phyloP scores from a whole-genome alignment of 2,888 invertebrate species.

The Drosophila atroscutellata region DNA sequence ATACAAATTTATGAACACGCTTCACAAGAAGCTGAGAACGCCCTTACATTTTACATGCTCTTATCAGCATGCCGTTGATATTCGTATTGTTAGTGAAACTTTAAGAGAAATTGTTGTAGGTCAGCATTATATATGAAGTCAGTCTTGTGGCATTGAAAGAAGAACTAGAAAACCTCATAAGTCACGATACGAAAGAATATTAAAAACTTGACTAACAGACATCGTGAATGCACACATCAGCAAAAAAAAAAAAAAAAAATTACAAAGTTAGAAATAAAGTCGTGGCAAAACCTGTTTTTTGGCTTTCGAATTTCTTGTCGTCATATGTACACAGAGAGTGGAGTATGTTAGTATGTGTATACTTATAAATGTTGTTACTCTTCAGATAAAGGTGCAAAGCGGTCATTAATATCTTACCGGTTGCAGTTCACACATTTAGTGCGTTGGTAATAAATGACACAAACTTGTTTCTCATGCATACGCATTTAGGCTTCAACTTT shows the following conservation, averaged over 20 bases:
- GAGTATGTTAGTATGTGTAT: conserved; percentile 7
- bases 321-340: conserved; percentile 18
- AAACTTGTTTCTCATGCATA: conserved; percentile 48
- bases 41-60: not conserved
- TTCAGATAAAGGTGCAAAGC: conserved; percentile 45
- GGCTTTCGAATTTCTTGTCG: conserved; percentile 53
- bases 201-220: conserved; percentile 22
- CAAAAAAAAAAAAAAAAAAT: not conserved
- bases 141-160: conserved; percentile 19
- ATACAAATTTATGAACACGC: not conserved
- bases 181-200: conserved; percentile 30
- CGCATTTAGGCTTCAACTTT: not conserved
- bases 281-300: conserved; percentile 50
- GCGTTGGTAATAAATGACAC: conserved; percentile 13
- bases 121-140: not conserved
- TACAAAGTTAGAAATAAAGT: conserved; percentile 35
- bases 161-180: conserved; percentile 17
- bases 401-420: conserved; percentile 48
- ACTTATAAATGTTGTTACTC: conserved; percentile 21
- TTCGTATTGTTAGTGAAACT: conserved; percentile 1
- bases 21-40: not conserved
- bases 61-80: conserved; percentile 26
- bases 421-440: conserved; percentile 12
- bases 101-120: conserved; percentile 17
- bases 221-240: conserved; percentile 6